Conservation (phyloP, 2,113 vertebrate species). For the Scatophagus argus region DNA sequence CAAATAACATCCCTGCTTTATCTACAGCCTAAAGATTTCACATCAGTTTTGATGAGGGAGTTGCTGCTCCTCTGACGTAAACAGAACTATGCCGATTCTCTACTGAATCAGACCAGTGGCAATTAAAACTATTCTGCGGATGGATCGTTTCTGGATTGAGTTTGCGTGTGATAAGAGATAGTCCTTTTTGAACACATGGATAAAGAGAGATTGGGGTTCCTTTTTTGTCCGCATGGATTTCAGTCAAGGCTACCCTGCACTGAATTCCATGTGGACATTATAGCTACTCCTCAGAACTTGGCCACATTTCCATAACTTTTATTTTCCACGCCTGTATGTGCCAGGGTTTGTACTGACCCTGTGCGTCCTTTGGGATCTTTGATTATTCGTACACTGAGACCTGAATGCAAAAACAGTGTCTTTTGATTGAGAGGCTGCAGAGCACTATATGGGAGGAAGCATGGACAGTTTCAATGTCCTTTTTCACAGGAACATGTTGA, state of each 20-base stretch:
- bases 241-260: conserved; percentile 11
- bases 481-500: conserved; percentile 53
- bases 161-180: conserved; percentile 32
- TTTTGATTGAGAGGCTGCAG: conserved; percentile 75
- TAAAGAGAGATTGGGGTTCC: conserved; percentile 34
- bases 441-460: conserved; percentile 37
- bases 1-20: conserved; percentile 28
- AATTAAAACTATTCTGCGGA: conserved; percentile 30
- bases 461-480: conserved; percentile 66
- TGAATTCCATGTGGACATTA: conserved; percentile 69
- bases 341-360: conserved; percentile 71
- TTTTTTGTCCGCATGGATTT: conserved; percentile 53
- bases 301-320: conserved; percentile 79
- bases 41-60: conserved; percentile 50
- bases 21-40: conserved; percentile 43
- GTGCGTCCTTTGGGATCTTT: conserved; percentile 68
- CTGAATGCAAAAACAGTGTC: conserved; percentile 72
- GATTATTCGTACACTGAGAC: conserved; percentile 74
- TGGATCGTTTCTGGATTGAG: conserved; percentile 38
- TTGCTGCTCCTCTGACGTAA: conserved; percentile 20
- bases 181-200: conserved; percentile 29
- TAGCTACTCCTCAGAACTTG: conserved; percentile 63
- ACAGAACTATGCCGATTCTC: conserved; percentile 33
- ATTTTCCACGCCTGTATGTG: conserved; percentile 68
- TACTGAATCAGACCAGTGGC: conserved; percentile 11